Percentiles rank a stretch among this genome's conserved stretches.
Conservation (phyloP, 2,797 vertebrate species). For the Balearica regulorum region DNA sequence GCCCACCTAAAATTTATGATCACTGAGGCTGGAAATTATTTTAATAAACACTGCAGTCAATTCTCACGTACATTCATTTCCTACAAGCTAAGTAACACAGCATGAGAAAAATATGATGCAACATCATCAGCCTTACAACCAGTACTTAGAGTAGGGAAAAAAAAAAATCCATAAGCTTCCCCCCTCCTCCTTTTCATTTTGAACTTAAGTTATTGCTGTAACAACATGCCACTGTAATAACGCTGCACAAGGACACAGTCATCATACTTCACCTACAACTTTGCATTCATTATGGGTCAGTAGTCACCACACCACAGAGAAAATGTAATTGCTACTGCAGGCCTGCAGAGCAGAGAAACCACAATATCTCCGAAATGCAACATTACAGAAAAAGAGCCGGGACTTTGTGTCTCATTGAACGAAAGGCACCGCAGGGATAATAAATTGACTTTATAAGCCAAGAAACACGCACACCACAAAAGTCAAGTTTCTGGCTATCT, state of each 20-base stretch:
- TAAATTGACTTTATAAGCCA: background rate
- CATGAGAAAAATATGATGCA: background rate
- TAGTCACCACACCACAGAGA: background rate
- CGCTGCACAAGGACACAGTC: background rate
- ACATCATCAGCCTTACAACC: background rate
- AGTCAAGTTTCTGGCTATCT: background rate
- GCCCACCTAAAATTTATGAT: background rate
- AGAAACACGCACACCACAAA: background rate
- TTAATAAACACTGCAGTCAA: background rate
- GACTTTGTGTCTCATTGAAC: background rate
- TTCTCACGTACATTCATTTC: background rate
- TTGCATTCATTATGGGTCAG: constrained; percentile 3
- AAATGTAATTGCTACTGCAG: constrained; percentile 6
- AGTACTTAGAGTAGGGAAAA: background rate
- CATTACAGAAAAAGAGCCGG: background rate
- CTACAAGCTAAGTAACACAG: background rate
- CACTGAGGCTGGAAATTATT: background rate
- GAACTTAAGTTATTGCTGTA: background rate
- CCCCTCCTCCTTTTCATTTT: background rate
- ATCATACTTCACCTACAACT: background rate
- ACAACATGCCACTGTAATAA: background rate
- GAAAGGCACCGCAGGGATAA: background rate
- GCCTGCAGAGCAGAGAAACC: background rate
- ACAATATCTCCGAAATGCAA: background rate
- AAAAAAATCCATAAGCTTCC: background rate